Base-by-base conservation (phyloP, 2,888 invertebrate species). In the Drosophila cognata region DNA sequence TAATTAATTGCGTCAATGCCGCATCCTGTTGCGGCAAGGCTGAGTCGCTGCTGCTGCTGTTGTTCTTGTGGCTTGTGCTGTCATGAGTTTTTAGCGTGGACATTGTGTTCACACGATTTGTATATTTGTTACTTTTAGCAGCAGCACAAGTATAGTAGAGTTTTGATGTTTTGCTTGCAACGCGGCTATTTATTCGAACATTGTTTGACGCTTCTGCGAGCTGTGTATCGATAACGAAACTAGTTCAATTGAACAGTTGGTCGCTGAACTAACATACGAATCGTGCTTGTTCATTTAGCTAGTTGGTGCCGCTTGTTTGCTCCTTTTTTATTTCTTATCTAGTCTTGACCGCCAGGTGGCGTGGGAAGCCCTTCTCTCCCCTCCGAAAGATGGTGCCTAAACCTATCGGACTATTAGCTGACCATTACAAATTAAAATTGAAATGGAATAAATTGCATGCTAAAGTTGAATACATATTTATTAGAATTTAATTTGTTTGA, bases 1-100 rank as follows among this genome's bases (percentile, higher is more conserved):
- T 80, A 11, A 91, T 84, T 0, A 89, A 87, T 59, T 89, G 84
- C 29, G 81, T 60, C 46, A 77, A 60, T n/a, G 74, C 76, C 16
- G 80, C 74, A 61, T 89, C 82, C 61, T 77, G 73, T 18, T 53
- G 69, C 25, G 60, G 55, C n/a, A 29, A n/a, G n/a, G 11, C 11
- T 41, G 81, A 74, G 29, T 84, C 82, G 62, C 65, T 62, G 28
- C 1, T 52, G 38, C 52, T 77, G 56, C 57, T 75, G 57, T 55
- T 73, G 58, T 29, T 66, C 41, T 48, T 69, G 38, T 7, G 57
- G 33, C 1, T 16, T 28, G 28, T 55, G 38, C 28, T 28, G 65
- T 53, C 72, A 53, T 61, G 70, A 50, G 57, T 71, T 31, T 68
- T 53, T 13, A 75, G 16, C 48, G 61, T 41, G 33, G 59, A 52